A percentile compares a stretch with the other conserved stretches of the same genome.
These are phyloP conservation scores for Phaenicophaeus curvirostris DNA, from an alignment of 2,797 vertebrate species.

Conservation along the genomic window DNA sequence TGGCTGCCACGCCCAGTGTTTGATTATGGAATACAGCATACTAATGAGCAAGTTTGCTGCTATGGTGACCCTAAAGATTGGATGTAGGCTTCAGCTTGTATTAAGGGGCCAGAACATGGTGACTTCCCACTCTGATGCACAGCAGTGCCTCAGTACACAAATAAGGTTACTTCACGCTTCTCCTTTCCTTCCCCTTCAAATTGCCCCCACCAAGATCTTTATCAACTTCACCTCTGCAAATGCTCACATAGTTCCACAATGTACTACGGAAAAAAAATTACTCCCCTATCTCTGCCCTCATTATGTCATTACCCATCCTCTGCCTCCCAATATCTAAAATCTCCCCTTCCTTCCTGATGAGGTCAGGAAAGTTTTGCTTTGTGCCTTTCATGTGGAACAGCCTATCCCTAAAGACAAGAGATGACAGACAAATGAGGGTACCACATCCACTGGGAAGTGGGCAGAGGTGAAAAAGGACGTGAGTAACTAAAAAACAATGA, in stretches of 20 bases:
- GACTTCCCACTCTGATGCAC: background rate
- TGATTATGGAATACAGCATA: background rate
- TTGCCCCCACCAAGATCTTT: background rate
- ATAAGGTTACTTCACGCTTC: background rate
- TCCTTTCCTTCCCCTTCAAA: background rate
- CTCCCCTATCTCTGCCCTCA: background rate
- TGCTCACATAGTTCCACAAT: background rate
- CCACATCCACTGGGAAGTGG: background rate
- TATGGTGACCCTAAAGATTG: background rate
- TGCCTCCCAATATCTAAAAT: background rate
- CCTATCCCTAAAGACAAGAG: background rate
- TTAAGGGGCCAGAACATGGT: background rate
- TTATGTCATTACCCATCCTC: background rate
- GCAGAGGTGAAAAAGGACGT: background rate
- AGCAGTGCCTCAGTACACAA: background rate
- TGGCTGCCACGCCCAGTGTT: background rate
- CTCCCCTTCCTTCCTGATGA: slow-evolving; percentile 3
- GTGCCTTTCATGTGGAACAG: background rate
- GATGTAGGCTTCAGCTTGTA: background rate
- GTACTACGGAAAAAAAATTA: background rate
- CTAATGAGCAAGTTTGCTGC: background rate
- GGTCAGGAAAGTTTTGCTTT: background rate
- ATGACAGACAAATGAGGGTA: slow-evolving; percentile 8
- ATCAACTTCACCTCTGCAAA: background rate
- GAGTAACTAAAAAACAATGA: background rate